Base-by-base conservation (phyloP, 2,888 invertebrate genomes). In the Meganola albula region DNA sequence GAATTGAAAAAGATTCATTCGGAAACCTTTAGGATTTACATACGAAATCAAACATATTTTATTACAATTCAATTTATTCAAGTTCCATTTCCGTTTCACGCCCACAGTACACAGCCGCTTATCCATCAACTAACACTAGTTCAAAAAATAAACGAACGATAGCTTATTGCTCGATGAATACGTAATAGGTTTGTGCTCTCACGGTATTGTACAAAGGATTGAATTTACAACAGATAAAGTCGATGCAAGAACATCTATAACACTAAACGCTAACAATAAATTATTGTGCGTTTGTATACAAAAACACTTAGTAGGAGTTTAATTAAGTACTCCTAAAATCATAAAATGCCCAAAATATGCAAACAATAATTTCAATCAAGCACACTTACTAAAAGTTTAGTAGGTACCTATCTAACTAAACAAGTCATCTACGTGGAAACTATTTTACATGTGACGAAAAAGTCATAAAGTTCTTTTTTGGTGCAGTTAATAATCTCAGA, bases 31-130 rank as follows among this genome's bases (percentile, higher is more conserved):
- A 59, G 59, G 57, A 68, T 64, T 68, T 62, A 58, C 66, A 75
- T 73, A 64, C 59, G 58, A 60, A 64, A 61, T 59, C 63, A 69
- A 69, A 71, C 71, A 62, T 67, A 66, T 63, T 58, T 64, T 70
- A n/a, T n/a, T 57, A 68, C 72, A 72, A 78, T 76, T 74, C 68
- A 74, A 76, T 78, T 73, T 74, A 75, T 75, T 73, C 73, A 63
- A 63, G 62, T 66, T 66, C 65, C 70, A 68, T 71, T 72, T 70
- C 73, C 63, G 61, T 49, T 58, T 69, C 53, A 67, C 70, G 70
- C 73, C 70, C 63, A 72, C 72, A 52, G n/a, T 57, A 63, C 57
- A 56, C 54, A 56, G 53, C 56, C 61, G 61, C 61, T 68, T 63
- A 67, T 71, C 67, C 56, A 59, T 70, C 65, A 55, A 60, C 57